phyloP scores from a whole-genome alignment of 2,888 invertebrate species.

The Hirtodrosophila duncani region DNA sequence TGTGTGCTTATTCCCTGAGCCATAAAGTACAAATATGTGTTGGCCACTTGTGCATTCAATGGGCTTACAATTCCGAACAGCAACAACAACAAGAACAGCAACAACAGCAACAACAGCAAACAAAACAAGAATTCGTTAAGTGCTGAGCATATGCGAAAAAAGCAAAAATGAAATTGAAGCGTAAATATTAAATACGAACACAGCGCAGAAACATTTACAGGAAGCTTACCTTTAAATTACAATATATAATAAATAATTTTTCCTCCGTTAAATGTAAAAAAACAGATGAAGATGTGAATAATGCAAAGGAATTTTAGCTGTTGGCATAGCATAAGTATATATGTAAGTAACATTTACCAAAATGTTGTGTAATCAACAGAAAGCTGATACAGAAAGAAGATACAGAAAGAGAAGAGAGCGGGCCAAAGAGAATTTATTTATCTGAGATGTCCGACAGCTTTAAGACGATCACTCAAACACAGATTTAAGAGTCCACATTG shows the following conservation, averaged over 20 bases:
- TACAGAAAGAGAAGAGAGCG: too few species aligned
- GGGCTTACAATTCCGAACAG: constrained; percentile 24
- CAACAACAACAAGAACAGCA: neutral
- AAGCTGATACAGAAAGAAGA: too few species aligned
- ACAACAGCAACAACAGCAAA: neutral
- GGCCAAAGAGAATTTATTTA: too few species aligned
- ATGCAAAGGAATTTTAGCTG: neutral
- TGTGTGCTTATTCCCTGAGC: neutral
- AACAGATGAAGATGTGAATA: too few species aligned
- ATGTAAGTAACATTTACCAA: too few species aligned
- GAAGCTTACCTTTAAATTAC: constrained; percentile 8
- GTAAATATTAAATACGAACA: constrained; percentile 49
- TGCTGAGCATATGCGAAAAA: constrained; percentile 40
- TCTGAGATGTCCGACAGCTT: too few species aligned
- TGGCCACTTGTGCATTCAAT: constrained; percentile 50
- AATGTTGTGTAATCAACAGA: too few species aligned
- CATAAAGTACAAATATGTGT: constrained; percentile 35
- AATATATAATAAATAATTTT: too few species aligned
- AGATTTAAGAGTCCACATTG: too few species aligned
- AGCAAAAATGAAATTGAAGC: constrained; percentile 48
- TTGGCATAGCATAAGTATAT: too few species aligned
- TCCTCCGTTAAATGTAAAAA: too few species aligned
- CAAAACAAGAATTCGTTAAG: constrained; percentile 33
- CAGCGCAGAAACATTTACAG: neutral
- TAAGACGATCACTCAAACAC: too few species aligned